Base-by-base conservation (phyloP, 2,797 vertebrate genomes). In the Crax fasciolata region DNA sequence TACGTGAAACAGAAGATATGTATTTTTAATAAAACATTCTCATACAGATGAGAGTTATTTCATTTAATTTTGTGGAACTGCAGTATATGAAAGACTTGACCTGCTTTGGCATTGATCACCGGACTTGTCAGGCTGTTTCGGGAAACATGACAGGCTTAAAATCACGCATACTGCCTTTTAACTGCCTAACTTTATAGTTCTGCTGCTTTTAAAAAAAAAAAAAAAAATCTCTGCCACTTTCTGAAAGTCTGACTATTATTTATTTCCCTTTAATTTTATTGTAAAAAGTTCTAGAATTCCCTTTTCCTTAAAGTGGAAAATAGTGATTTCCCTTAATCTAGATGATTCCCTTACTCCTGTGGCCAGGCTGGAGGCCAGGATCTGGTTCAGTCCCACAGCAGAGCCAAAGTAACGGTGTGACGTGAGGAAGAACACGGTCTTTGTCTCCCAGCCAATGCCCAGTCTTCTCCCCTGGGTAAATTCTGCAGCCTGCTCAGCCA, bases 11-110 rank as follows among this genome's bases (percentile, higher is more conserved):
- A 82, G 41, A 95, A 92, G 61, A 80, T 86, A 85, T 1, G 93
- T 97, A 97, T 97, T 97, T 97, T 97, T 95, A 96, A 97, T 97
- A 94, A 97, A 97, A 90, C 57, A 43, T 21, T 94, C 77, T 96
- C 89, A 48, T 89, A 84, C 43, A 59, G 27, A 35, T 94, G 30
- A 21, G 14, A 27, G 61, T 94, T 71, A 44, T 91, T 93, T 89
- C 73, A 35, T 57, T 61, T 61, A 8, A 43, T 90, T 92, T 88
- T 90, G 44, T 88, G 73, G 72, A 39, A 27, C 38, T 78, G 23
- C 81, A 71, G 24, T 67, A 49, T 66, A 62, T 48, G 6, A 84
- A 76, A 75, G 30, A 54, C 10, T 55, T 71, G 1, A 12, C 30
- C 5, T 70, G 48, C 41, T 87, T 77, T 23, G 2, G 1, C 68